Evolutionary conservation across 2,113 vertebrate species (phyloP), one percentile per base, ranked within the genome.

Genomic region (Leucosticte australis): DNA sequence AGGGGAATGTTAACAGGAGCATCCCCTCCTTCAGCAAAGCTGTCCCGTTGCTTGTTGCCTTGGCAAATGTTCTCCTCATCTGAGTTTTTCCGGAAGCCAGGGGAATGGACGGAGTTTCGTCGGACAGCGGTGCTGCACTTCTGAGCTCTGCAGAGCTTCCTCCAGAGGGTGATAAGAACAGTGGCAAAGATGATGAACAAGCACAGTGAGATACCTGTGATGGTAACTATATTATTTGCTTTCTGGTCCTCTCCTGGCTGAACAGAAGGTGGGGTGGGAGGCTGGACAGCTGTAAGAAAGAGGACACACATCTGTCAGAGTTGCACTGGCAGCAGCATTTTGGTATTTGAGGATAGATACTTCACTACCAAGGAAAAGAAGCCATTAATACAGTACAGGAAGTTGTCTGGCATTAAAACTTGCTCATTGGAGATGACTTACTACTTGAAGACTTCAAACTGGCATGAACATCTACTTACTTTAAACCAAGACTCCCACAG

Each of bases 31-130:
- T 99, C 99, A 0, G 98, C 97, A 30, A 99, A 98, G 95, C 99
- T 99, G 59, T 99, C 99, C 8, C 98, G 96, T 63, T 98, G 98
- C 77, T 98, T 97, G 77, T 97, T 98, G 86, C 98, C 97, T 59
- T 98, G 98, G 57, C 98, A 99, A 92, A 99, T 99, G 76, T 98
- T 99, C 69, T 99, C 98, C 87, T 99, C 99, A 0, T 99, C 99
- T 0, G 99, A 99, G 93, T 99, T 98, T 55, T 99, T 99, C 50
- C 99, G 98, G 80, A 98, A 98, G 56, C 97, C 90, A 0, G 98
- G 98, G 8, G 98, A 98, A 92, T 98, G 99, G 77, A 98, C n/a
- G 1, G 99, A 98, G 71, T 97, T 97, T 69, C 93, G 96, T 8
- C 96, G 98, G 21, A 95, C 97, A 0, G 98, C 94, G 0, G 98